Percentiles rank a stretch among this genome's conserved stretches.
phyloP scores from a whole-genome alignment of 2,113 vertebrate species.

The Bubo bubo region DNA sequence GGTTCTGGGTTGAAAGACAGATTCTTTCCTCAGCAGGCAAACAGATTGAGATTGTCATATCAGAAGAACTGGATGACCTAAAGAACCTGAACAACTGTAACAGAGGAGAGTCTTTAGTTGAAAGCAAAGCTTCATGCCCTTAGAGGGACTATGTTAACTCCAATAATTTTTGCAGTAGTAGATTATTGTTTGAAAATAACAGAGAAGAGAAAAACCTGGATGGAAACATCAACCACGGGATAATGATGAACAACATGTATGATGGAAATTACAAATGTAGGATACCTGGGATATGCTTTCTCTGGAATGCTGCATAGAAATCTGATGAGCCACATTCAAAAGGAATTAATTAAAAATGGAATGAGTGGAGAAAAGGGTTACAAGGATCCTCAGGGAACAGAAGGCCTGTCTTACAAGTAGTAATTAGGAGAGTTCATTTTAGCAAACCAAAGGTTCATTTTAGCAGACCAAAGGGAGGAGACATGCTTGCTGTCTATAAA shows the following conservation, averaged over 20 bases:
- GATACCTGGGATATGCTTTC: background rate
- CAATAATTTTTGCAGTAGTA: background rate
- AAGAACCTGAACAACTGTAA: background rate
- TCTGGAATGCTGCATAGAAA: background rate
- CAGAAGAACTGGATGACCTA: background rate
- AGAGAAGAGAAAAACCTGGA: background rate
- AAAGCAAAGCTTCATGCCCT: background rate
- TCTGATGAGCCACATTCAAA: background rate
- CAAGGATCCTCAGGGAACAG: conserved; percentile 18
- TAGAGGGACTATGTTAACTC: background rate
- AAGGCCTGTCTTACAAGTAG: conserved; percentile 10
- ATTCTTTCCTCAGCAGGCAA: background rate
- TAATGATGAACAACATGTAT: background rate
- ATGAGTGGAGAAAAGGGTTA: conserved; percentile 2
- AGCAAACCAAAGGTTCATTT: conserved; percentile 53
- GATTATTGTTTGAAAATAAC: background rate
- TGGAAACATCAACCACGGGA: background rate
- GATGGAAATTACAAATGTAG: background rate
- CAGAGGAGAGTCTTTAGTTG: background rate
- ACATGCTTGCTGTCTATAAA: conserved; percentile 1
- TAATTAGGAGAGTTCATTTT: conserved; percentile 52
- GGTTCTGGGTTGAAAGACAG: background rate
- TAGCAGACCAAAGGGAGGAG: conserved; percentile 29
- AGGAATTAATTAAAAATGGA: conserved; percentile 53
- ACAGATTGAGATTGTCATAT: background rate